phyloP scores from a whole-genome alignment of 2,888 invertebrate genomes.

The Neoitamus cyanurus region DNA sequence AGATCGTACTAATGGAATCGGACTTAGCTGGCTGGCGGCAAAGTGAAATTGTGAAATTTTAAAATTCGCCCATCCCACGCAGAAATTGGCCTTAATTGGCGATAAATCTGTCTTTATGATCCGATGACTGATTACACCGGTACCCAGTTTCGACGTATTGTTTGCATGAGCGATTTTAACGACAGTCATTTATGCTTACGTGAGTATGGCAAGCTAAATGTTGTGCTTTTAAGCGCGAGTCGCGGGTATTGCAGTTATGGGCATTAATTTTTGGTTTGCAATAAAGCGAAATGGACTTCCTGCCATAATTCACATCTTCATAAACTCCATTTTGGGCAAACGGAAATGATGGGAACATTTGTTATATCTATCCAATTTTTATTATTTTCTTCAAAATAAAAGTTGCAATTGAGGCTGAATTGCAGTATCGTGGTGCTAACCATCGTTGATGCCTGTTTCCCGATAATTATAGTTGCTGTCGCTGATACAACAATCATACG shows the following conservation, averaged over 20 bases:
- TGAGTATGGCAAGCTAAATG: background rate
- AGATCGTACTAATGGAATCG: background rate
- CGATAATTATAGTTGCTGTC: too few species aligned
- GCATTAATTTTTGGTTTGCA: background rate
- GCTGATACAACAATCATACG: too few species aligned
- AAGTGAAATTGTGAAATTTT: background rate
- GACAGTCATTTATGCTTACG: background rate
- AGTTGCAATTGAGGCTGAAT: too few species aligned
- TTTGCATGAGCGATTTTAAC: background rate
- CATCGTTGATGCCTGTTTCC: too few species aligned
- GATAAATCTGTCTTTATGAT: background rate
- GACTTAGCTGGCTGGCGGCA: background rate
- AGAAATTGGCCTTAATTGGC: background rate
- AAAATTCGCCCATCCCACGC: background rate
- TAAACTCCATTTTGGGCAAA: background rate
- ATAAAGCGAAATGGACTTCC: background rate
- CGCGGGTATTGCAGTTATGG: background rate
- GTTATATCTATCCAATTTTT: too few species aligned
- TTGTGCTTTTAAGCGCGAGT: background rate
- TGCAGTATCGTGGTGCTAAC: too few species aligned
- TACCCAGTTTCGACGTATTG: background rate
- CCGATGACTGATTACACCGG: background rate
- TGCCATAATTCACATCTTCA: background rate
- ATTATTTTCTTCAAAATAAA: too few species aligned
- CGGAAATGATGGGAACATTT: background rate